Percentiles rank a stretch among this genome's conserved stretches.
These are phyloP conservation scores for Aselliscus stoliczkanus DNA, from an alignment of 2,797 vertebrate genomes.

Conservation along the genomic window DNA sequence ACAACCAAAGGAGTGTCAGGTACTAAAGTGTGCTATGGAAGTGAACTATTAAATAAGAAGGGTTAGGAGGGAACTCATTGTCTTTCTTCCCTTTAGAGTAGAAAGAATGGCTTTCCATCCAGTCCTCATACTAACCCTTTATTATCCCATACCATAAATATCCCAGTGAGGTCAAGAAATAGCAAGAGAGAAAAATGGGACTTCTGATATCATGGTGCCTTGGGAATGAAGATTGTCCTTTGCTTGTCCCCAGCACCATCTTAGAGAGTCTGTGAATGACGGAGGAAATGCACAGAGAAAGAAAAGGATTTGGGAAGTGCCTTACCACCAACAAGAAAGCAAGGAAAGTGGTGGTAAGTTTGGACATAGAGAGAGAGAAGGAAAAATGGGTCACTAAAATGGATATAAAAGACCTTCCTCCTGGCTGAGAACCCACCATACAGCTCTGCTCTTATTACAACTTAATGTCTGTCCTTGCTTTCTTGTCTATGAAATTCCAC, in stretches of 20 bases:
- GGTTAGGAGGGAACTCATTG: not conserved
- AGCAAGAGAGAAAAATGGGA: not conserved
- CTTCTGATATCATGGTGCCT: not conserved
- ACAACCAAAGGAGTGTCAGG: not conserved
- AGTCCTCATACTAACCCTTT: not conserved
- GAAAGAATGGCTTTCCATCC: not conserved
- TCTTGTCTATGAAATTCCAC: not conserved
- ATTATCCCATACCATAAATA: not conserved
- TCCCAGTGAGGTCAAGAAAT: not conserved
- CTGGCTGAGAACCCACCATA: not conserved
- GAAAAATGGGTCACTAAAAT: not conserved
- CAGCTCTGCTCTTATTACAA: not conserved
- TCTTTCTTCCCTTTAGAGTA: not conserved
- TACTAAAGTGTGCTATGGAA: not conserved
- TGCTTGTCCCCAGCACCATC: not conserved
- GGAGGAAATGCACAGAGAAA: not conserved
- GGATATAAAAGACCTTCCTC: not conserved
- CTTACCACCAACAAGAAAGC: not conserved
- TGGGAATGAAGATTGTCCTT: not conserved
- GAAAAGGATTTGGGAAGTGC: not conserved
- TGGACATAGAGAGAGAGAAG: not conserved
- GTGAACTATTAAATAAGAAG: not conserved
- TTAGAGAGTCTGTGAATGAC: not conserved
- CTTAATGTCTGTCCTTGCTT: not conserved
- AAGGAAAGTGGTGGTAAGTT: not conserved